Evolutionary conservation across 2,797 vertebrate genomes (phyloP), one percentile per base, ranked within the genome.

Genomic region (Neoniphon sammara): DNA sequence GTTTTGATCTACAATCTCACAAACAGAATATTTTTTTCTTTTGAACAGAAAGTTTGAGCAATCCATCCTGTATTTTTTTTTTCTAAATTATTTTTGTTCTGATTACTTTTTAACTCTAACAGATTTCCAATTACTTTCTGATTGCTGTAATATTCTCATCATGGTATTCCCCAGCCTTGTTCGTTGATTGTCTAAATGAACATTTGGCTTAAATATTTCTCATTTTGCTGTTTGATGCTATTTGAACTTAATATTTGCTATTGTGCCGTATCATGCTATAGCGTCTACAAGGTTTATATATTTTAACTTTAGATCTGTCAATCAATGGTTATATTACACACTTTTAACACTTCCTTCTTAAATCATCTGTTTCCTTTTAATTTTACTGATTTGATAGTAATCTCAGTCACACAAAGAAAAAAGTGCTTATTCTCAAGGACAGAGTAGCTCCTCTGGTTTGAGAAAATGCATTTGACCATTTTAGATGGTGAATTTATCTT

Each of bases 401-500:
- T 44, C 46, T 54, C 36, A 12, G 17, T 27, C 34, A 67, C 30
- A 73, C 66, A 59, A 47, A n/a, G n/a, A n/a, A n/a, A n/a, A 82
- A 82, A 71, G 20, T 4, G 74, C 73, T 83, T 75, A 54, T 80
- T 71, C 72, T 63, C 1, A 9, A 53, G 47, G 69, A 66, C 49
- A 52, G 44, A 69, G 55, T 14, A 53, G 52, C 53, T n/a, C 68
- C 52, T 60, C 17, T 0, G 2, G 59, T 84, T 73, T 66, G 44
- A 82, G 68, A 82, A 85, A 87, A 81, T 64, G 31, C 20, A 72
- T 62, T 76, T 77, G 62, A 88, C 88, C 54, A 75, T 78, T 88
- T 85, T 75, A 84, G 85, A 85, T 2, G 1, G 60, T 50, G 74
- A 86, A 89, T 85, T 58, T 85, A 80, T 89, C 58, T 64, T 53